A percentile compares a stretch with the other conserved stretches of the same genome.
Conservation (phyloP, 92 coral and sea anemone species). For the Blastomussa wellsi region DNA sequence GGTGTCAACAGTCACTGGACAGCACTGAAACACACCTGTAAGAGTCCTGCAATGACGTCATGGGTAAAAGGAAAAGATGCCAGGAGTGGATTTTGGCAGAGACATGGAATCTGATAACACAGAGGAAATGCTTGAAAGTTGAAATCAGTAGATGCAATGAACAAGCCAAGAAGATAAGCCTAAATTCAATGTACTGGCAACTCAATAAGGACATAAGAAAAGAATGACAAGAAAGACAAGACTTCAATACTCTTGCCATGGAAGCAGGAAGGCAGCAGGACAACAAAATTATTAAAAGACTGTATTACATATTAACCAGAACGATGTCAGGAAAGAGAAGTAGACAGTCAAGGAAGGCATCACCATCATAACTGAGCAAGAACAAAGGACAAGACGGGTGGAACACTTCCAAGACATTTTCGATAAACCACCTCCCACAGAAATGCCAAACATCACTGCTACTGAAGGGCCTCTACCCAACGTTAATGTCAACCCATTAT, state of each 20-base stretch:
- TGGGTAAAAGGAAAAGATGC: too few relatives aligned
- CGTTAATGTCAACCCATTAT: too few relatives aligned
- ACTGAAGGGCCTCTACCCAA: too few relatives aligned
- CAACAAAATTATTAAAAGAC: conserved; percentile 1
- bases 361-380: too few relatives aligned
- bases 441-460: too few relatives aligned
- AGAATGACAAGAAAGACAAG: conserved; percentile 10
- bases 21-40: background rate
- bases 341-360: background rate
- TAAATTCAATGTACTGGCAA: background rate
- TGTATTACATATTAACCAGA: background rate
- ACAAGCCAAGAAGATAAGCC: background rate
- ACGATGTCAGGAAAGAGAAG: conserved; percentile 4
- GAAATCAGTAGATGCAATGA: background rate
- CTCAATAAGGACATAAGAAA: background rate
- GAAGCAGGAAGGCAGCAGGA: conserved; percentile 16
- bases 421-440: too few relatives aligned
- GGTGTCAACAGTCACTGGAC: background rate
- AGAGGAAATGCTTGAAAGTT: too few relatives aligned
- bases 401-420: too few relatives aligned
- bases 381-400: too few relatives aligned
- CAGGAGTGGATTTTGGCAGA: too few relatives aligned
- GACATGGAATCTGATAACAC: too few relatives aligned
- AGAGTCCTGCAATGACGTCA: too few relatives aligned
- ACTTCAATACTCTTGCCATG: background rate